Conservation (phyloP, 2,888 invertebrate species). For the Auanema freiburgensis region DNA sequence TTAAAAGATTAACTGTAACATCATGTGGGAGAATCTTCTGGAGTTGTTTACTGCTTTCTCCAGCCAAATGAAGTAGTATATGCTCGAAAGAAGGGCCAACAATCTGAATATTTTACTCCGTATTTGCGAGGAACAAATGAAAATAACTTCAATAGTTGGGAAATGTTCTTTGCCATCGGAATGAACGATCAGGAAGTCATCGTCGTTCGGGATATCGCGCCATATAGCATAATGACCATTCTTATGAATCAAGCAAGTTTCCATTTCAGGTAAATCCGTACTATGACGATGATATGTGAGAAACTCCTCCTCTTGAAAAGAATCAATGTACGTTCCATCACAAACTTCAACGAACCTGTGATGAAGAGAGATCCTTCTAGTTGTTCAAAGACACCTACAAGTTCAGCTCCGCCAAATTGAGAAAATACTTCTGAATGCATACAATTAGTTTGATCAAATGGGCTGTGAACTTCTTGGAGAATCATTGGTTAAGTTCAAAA, state of each 20-base stretch:
- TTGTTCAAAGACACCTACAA: slow-evolving; percentile 81
- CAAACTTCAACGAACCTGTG: neutral
- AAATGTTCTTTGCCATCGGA: slow-evolving; percentile 75
- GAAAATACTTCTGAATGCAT: neutral
- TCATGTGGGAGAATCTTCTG: slow-evolving; percentile 18
- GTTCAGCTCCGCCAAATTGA: slow-evolving; percentile 3
- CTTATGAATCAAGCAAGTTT: slow-evolving; percentile 67
- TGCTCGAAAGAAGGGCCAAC: slow-evolving; percentile 26
- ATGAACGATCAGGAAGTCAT: slow-evolving; percentile 78
- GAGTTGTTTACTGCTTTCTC: slow-evolving; percentile 2
- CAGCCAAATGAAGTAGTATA: slow-evolving; percentile 25
- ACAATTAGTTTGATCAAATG: neutral
- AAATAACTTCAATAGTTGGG: slow-evolving; percentile 73
- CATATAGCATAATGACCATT: slow-evolving; percentile 49
- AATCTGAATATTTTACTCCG: slow-evolving; percentile 17
- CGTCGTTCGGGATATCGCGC: slow-evolving; percentile 74
- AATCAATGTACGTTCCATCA: neutral
- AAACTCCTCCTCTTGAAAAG: slow-evolving; percentile 12
- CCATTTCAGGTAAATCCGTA: slow-evolving; percentile 92
- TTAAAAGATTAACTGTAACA: neutral
- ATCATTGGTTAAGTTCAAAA: neutral
- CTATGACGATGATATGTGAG: slow-evolving; percentile 73
- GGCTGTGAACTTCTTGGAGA: neutral
- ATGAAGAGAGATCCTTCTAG: slow-evolving; percentile 66
- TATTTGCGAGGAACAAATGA: slow-evolving; percentile 3